Evolutionary conservation across 2,797 vertebrate species (phyloP).

Genomic region (Amblyopsis hoosieri): DNA sequence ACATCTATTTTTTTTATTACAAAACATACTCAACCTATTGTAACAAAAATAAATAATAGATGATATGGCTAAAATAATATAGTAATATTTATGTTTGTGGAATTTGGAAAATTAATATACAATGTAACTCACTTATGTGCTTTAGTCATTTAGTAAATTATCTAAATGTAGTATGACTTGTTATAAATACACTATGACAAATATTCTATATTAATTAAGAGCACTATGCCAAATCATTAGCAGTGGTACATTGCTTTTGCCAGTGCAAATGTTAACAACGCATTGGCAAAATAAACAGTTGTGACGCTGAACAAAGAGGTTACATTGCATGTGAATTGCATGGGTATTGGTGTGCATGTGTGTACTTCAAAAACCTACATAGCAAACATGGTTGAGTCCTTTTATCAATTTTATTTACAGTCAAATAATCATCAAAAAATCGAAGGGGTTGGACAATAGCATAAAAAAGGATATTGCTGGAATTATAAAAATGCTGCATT

Average conservation of each 20-base stretch:
- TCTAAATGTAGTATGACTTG: too few relatives aligned
- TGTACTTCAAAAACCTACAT: too few relatives aligned
- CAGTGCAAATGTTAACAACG: not conserved
- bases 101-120: too few relatives aligned
- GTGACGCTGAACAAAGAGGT: conserved; percentile 1
- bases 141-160: too few relatives aligned
- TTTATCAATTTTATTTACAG: not conserved
- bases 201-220: not conserved
- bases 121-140: too few relatives aligned
- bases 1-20: too few relatives aligned
- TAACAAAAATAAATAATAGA: too few relatives aligned
- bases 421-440: too few relatives aligned
- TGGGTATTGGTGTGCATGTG: not conserved
- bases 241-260: not conserved
- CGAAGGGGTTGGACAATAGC: too few relatives aligned
- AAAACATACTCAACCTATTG: not conserved
- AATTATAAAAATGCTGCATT: too few relatives aligned
- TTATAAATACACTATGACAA: too few relatives aligned
- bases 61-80: not conserved
- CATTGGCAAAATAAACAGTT: not conserved
- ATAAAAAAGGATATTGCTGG: too few relatives aligned
- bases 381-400: not conserved
- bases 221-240: not conserved
- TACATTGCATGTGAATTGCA: conserved; percentile 5
- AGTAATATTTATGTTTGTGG: not conserved